Evolutionary conservation across 2,113 vertebrate species (phyloP), one percentile per base, ranked within the genome.

Genomic region (Jacana jacana): DNA sequence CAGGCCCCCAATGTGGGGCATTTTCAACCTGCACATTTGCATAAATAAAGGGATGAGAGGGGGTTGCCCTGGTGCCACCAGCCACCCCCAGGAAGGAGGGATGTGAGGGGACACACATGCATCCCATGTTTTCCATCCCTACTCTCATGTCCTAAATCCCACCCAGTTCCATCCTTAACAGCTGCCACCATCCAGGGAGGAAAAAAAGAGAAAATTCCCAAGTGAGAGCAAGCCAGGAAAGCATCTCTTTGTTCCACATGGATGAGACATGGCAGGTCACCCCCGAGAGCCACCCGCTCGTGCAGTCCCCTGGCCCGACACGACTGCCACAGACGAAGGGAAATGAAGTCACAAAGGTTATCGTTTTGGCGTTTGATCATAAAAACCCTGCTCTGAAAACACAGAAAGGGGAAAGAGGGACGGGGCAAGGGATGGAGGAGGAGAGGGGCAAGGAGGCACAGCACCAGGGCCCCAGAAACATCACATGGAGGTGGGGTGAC

Each of bases 281-380:
- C 33, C 27, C 30, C 5, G 3, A 37, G 48, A 81, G 69, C 91
- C 91, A 92, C 91, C 91, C 16, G 39, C 84, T 73, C n/a, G n/a
- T 7, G 0, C 70, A 37, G 33, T 63, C 60, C 87, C 58, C 39
- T 78, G 52, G 76, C 40, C 64, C 28, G 2, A 79, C 81, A 31
- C 7, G 0, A 82, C 80, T 31, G 6, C 73, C 5, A 0, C 69
- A 35, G 39, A 69, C 16, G 0, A 48, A 19, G 78, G 88, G 88
- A 83, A 94, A 85, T 16, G 69, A 83, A 92, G 49, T 63, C 4
- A 2, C 72, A 72, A 92, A 97, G 96, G 91, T 89, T 83, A 94
- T 70, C 39, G 4, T 37, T 89, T 60, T 1, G 19, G 63, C 69
- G 94, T 65, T 66, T n/a, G 69, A 88, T 78, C 64, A 51, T 15